Base-by-base conservation (phyloP, 2,113 vertebrate genomes). In the Mustelus asterias region DNA sequence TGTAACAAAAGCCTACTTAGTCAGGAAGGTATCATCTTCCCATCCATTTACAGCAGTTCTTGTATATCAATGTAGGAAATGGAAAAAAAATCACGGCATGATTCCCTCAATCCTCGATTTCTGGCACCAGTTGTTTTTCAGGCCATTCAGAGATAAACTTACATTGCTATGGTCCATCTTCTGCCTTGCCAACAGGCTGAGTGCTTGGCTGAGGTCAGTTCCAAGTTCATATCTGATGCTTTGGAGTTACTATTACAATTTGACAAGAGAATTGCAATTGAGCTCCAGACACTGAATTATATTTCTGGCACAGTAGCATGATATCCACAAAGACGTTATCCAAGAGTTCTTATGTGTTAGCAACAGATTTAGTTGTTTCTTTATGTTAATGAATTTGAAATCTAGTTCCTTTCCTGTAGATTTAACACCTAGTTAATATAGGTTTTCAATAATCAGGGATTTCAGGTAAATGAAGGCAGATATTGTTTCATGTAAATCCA, bases 201-300 rank as follows among this genome's bases (percentile, higher is more conserved):
- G 94, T 95, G 94, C 69, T 72, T 95, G 65, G 67, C 41, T 72
- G 67, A 95, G 67, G 26, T 44, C 11, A 72, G 41, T 44, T 95
- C 69, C 94, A 95, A 72, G 44, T 95, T 95, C 69, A 72, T 95
- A 95, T 54, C 94, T 72, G 94, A 76, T 70, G 67, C 69, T 69
- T 72, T 93, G 60, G 60, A 93, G 89, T 93, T 92, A 92, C 58
- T 92, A 33, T 92, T 93, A 93, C 89, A 93, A 67, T 93, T 93
- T 93, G n/a, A 93, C 89, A 67, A 67, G 18, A 67, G 60, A 93
- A 67, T 33, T 37, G 60, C 63, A 93, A 93, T 41, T 41, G 89
- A 93, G 89, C 33, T 37, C 33, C n/a, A 65, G 33, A 1, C 80
- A 63, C 60, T 92, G 89, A 92, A 65, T 92, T 92, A 93, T 63